phyloP scores from a whole-genome alignment of 2,888 invertebrate species.

The Lobophora halterata region DNA sequence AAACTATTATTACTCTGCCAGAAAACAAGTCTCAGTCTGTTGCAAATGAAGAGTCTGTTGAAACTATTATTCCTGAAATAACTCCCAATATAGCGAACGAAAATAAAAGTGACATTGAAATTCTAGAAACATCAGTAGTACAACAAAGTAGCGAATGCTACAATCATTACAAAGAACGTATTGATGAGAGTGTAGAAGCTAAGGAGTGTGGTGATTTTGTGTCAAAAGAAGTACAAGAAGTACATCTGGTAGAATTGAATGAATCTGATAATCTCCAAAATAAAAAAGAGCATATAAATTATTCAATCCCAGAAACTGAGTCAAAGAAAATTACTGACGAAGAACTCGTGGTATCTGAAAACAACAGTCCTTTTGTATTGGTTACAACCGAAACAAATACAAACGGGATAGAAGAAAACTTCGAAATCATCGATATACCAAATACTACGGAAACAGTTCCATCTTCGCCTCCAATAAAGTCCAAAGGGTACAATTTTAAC shows the following conservation, averaged over 20 bases:
- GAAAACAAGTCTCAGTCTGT: not conserved
- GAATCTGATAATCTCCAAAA: not conserved
- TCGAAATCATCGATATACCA: slow-evolving; percentile 34
- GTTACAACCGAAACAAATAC: slow-evolving; percentile 38
- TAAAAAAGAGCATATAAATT: not conserved
- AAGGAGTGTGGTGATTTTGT: slow-evolving; percentile 20
- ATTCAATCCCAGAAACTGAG: slow-evolving; percentile 4
- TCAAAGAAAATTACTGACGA: slow-evolving; percentile 32
- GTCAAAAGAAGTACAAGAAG: not conserved
- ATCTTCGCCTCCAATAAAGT: slow-evolving; percentile 54
- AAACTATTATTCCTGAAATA: not conserved
- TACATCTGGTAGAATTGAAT: not conserved
- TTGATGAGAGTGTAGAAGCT: slow-evolving; percentile 38
- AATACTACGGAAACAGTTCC: slow-evolving; percentile 41
- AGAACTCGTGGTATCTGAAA: slow-evolving; percentile 51
- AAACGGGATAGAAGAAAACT: slow-evolving; percentile 20
- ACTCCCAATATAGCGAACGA: slow-evolving; percentile 6
- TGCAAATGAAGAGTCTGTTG: slow-evolving; percentile 1
- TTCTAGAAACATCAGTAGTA: not conserved
- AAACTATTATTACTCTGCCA: too few relatives aligned
- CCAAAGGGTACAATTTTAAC: slow-evolving; percentile 65
- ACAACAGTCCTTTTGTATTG: slow-evolving; percentile 56
- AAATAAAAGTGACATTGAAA: slow-evolving; percentile 1
- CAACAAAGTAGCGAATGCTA: slow-evolving; percentile 5
- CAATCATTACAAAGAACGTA: slow-evolving; percentile 3